Base-by-base conservation (phyloP, 2,113 vertebrate genomes). In the Pterocles gutturalis region DNA sequence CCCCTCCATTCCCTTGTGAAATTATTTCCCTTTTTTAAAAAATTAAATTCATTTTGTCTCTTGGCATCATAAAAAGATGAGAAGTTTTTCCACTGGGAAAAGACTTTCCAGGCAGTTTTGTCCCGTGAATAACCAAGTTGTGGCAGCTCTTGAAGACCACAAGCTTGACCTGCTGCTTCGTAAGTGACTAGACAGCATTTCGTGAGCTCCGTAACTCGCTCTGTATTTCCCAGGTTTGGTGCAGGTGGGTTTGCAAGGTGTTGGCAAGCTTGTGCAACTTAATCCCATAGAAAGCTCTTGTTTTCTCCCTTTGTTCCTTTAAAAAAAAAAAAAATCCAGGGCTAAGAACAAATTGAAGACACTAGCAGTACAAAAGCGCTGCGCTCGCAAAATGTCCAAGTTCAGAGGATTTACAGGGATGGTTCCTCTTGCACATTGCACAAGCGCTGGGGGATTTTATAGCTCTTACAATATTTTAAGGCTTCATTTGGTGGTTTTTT, bases 281-380 rank as follows among this genome's bases (percentile, higher is more conserved):
- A 17, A 26, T 64, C 7, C 5, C 22, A 4, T 20, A 4, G 15
- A 64, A 78, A 29, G 28, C 4, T 26, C 1, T 2, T 9, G 4
- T 20, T 80, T 81, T 49, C 49, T 60, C 19, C 73, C 6, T 61
- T 45, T 34, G 2, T 53, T 76, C 43, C 62, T 41, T 29, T 5
- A 3, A 33, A 48, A 33, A n/a, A 36, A n/a, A 2, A 0, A 43
- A n/a, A 19, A 8, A 8, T 10, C 14, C 3, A 0, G 3, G 7
- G 34, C 49, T 36, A 3, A 73, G 46, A 29, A 38, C 11, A 53
- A 17, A 22, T 64, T 8, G 10, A 14, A 82, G 49, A 11, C 1
- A 0, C 6, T 6, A 17, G 5, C 5, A 2, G 5, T 6, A 5
- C 12, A 4, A 17, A 36, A 65, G 4, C 0, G 2, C 33, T 4